phyloP scores from a whole-genome alignment of 2,113 vertebrate genomes.

The Bungarus multicinctus region DNA sequence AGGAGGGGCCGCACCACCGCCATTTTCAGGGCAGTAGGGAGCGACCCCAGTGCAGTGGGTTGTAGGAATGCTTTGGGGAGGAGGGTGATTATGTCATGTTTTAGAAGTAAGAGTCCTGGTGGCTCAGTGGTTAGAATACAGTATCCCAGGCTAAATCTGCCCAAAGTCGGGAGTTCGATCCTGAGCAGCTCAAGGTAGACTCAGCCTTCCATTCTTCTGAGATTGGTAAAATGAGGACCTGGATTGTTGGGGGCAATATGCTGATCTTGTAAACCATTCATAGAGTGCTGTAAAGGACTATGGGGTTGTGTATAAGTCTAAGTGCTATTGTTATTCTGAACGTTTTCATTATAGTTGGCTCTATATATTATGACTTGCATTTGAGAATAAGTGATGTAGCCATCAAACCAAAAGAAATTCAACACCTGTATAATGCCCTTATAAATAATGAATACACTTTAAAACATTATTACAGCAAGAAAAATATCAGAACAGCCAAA shows the following conservation, averaged over 20 bases:
- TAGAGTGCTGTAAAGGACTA: neutral
- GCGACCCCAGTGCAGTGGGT: neutral
- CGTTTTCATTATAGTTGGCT: neutral
- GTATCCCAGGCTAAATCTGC: neutral
- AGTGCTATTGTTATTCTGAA: neutral
- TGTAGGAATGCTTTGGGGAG: neutral
- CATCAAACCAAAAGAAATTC: neutral
- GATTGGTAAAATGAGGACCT: neutral
- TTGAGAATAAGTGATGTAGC: neutral
- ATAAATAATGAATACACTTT: neutral
- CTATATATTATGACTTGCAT: neutral
- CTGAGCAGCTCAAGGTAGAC: neutral
- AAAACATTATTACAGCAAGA: neutral
- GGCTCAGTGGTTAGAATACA: neutral
- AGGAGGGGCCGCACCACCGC: too few species aligned
- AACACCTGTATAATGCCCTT: neutral
- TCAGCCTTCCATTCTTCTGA: neutral
- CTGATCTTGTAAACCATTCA: neutral
- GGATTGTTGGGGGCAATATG: neutral
- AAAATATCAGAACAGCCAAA: neutral
- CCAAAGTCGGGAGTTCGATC: neutral
- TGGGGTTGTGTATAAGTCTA: neutral
- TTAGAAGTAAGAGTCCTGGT: neutral
- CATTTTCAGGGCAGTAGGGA: too few species aligned
- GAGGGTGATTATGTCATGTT: neutral